Evolutionary conservation across 1,140 invertebrate genomes (phyloP).

Genomic region (Microplitis mediator): DNA sequence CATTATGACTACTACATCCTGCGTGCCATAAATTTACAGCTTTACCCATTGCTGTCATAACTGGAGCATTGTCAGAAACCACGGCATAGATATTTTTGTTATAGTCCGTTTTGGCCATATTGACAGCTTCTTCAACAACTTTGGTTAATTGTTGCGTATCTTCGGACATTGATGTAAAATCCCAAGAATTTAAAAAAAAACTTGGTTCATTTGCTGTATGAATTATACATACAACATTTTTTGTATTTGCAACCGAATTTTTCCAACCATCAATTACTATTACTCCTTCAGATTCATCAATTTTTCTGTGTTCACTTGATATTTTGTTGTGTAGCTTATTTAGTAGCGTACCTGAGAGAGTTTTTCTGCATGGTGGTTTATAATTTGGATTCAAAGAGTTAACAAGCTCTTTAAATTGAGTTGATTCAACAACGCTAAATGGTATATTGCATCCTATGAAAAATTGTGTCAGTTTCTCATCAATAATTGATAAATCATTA

Average conservation of each 20-base stretch:
- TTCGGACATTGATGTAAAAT: neutral
- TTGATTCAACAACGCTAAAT: neutral
- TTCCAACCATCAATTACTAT: slow-evolving; percentile 13
- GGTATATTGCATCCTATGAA: neutral
- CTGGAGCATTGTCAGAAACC: slow-evolving; percentile 23
- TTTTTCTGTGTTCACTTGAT: neutral
- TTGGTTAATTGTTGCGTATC: neutral
- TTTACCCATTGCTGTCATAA: slow-evolving; percentile 24
- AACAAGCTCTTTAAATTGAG: neutral
- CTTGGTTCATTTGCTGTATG: neutral
- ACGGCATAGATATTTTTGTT: slow-evolving; percentile 28
- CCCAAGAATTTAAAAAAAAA: slow-evolving; percentile 6
- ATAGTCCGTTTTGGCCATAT: slow-evolving; percentile 11
- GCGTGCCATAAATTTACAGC: slow-evolving; percentile 16
- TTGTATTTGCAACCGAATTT: neutral
- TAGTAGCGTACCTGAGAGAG: neutral
- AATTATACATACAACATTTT: slow-evolving; percentile 5
- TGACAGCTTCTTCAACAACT: slow-evolving; percentile 13
- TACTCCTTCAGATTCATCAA: neutral
- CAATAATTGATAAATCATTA: neutral
- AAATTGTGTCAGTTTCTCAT: neutral
- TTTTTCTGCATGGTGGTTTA: slow-evolving; percentile 7
- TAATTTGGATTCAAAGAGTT: neutral
- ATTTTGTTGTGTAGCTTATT: neutral
- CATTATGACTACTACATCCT: slow-evolving; percentile 23